Conservation (phyloP, 1,140 invertebrate species). For the Drosophila willistoni region DNA sequence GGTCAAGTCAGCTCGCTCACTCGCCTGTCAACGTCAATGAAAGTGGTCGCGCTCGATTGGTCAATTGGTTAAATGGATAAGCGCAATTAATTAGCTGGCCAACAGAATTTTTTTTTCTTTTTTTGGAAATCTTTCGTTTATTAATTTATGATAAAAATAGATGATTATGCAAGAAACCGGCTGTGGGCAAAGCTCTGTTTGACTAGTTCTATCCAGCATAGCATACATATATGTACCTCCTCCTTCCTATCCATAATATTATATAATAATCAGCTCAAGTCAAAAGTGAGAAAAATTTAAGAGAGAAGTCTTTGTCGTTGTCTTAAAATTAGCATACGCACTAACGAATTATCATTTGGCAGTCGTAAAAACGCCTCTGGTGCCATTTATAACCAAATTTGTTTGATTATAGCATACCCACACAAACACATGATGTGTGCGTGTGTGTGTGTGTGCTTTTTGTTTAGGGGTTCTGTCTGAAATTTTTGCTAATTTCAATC, state of each 20-base stretch:
- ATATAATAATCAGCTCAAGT: conserved; percentile 67
- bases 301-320: conserved; percentile 6
- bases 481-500: conserved; percentile 49
- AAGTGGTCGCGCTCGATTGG: conserved; percentile 48
- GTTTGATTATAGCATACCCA: conserved; percentile 35
- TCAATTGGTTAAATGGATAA: conserved; percentile 30
- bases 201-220: conserved; percentile 56
- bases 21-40: conserved; percentile 60
- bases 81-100: conserved; percentile 67
- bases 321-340: conserved; percentile 70
- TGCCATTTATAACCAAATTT: conserved; percentile 60
- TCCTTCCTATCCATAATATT: conserved; percentile 39
- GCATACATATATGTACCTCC: neutral
- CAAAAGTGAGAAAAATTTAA: conserved; percentile 59
- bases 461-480: conserved; percentile 22
- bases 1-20: conserved; percentile 45
- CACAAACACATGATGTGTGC: conserved; percentile 18
- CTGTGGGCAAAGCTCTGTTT: conserved; percentile 28
- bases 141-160: conserved; percentile 61
- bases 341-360: conserved; percentile 44
- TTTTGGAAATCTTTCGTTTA: conserved; percentile 54
- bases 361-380: conserved; percentile 48
- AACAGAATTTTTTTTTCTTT: neutral
- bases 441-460: neutral
- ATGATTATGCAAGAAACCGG: conserved; percentile 73